A percentile compares a stretch with the other conserved stretches of the same genome.
Evolutionary conservation across 2,797 vertebrate species (phyloP).

Genomic region (Apodemus agrarius): DNA sequence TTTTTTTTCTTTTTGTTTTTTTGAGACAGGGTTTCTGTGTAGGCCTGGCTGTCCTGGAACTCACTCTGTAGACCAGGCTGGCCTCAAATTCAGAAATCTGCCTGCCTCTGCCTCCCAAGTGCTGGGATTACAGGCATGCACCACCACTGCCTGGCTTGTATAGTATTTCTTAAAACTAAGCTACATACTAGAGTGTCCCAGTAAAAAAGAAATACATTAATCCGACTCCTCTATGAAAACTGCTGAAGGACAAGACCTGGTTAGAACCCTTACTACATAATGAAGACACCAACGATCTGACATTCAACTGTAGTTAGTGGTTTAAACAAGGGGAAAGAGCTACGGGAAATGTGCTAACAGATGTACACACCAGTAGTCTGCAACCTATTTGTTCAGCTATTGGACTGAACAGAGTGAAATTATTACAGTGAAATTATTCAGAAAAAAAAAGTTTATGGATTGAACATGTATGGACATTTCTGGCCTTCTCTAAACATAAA

Average conservation of each 20-base stretch:
- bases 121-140: no score
- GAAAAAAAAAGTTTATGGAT: neutral
- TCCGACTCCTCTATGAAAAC: neutral
- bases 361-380: neutral
- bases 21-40: no score
- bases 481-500: neutral
- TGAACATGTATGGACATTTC: neutral
- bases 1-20: neutral
- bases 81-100: neutral
- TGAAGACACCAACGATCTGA: neutral
- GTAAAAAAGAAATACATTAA: slow-evolving; percentile 22
- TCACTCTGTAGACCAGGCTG: no score
- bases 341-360: neutral
- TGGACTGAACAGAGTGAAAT: neutral
- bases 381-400: neutral
- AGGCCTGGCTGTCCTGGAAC: no score
- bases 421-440: neutral
- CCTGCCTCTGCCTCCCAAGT: neutral
- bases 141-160: no score
- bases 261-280: slow-evolving; percentile 37
- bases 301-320: slow-evolving; percentile 5
- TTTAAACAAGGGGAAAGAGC: neutral
- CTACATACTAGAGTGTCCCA: neutral
- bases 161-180: slow-evolving; percentile 29
- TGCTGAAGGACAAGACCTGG: neutral